Percentiles rank a stretch among this genome's conserved stretches.
Evolutionary conservation across 2,113 vertebrate genomes (phyloP).

Genomic region (Eclectus roratus): DNA sequence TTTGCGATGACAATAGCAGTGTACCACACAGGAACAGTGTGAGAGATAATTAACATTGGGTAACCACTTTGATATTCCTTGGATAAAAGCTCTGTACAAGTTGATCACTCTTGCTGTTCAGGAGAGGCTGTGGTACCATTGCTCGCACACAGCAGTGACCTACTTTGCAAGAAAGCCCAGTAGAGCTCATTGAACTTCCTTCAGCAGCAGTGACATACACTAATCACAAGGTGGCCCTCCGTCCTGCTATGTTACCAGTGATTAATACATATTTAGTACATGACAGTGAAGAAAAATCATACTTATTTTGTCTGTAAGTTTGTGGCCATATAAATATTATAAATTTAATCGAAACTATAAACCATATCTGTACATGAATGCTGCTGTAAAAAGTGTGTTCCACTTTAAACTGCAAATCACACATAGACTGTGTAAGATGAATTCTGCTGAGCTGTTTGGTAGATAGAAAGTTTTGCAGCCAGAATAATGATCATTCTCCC

Average conservation of each 20-base stretch:
- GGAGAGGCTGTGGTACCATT: not conserved
- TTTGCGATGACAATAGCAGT: not conserved
- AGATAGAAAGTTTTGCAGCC: not conserved
- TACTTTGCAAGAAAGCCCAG: not conserved
- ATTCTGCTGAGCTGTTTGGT: not conserved
- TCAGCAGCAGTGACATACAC: not conserved
- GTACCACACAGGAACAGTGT: not conserved
- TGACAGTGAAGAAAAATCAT: not conserved
- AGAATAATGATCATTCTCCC: not conserved
- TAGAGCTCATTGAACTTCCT: not conserved
- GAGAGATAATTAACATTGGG: not conserved
- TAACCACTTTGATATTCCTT: constrained; percentile 1
- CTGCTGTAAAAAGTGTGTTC: not conserved
- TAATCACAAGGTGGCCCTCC: not conserved
- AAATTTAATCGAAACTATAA: not conserved
- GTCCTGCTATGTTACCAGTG: not conserved
- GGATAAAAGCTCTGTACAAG: not conserved
- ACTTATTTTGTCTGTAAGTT: not conserved
- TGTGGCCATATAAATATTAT: not conserved
- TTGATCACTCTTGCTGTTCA: not conserved
- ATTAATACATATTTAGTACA: not conserved
- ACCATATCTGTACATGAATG: not conserved
- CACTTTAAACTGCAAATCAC: not conserved
- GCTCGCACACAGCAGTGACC: not conserved
- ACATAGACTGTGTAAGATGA: not conserved